phyloP scores from a whole-genome alignment of 2,797 vertebrate species.

The Peromyscus eremicus region DNA sequence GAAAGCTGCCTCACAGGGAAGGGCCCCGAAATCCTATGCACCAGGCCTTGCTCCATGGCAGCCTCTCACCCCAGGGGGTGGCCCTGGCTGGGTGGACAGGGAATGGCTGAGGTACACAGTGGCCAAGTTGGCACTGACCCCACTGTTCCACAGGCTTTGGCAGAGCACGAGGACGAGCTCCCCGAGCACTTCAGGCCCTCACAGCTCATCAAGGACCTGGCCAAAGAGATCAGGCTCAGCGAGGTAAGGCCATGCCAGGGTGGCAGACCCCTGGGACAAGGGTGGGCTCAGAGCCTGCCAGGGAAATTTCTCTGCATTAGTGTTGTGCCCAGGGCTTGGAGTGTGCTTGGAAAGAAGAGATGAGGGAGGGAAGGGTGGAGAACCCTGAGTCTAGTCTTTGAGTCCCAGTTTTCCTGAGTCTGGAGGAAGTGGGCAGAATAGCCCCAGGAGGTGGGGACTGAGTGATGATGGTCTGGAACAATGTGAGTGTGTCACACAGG shows the following conservation, averaged over 20 bases:
- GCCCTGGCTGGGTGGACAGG: background rate
- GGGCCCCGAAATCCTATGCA: too few species aligned
- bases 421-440: background rate
- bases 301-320: background rate
- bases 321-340: background rate
- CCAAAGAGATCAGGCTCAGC: constrained; percentile 98
- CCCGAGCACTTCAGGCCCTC: constrained; percentile 99
- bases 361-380: background rate
- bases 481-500: background rate
- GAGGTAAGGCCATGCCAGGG: constrained; percentile 90
- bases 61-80: background rate
- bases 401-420: background rate
- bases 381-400: background rate
- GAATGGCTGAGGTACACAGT: background rate
- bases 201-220: constrained; percentile 99
- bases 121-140: background rate
- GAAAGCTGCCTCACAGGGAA: background rate
- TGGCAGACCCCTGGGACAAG: rapidly evolving
- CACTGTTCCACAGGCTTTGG: constrained; percentile 92
- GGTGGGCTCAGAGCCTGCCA: background rate
- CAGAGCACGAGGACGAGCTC: constrained; percentile 98
- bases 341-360: background rate
- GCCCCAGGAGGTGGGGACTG: background rate
- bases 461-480: background rate
- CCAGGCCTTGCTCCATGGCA: background rate